phyloP scores from a whole-genome alignment of 2,797 vertebrate genomes.

The Pangasius macronema region DNA sequence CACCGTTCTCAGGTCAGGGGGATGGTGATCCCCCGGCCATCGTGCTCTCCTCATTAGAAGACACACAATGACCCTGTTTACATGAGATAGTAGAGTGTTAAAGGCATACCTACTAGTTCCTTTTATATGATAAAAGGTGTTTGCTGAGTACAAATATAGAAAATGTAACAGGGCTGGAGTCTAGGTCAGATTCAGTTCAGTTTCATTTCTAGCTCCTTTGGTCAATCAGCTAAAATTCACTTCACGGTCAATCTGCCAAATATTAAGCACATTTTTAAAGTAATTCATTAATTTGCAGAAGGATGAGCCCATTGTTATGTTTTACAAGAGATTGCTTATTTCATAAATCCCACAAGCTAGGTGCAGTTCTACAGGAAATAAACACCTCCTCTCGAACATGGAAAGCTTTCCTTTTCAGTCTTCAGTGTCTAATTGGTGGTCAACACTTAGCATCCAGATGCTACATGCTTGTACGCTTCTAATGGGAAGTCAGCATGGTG shows the following conservation, averaged over 20 bases:
- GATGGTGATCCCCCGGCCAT: slow-evolving; percentile 7
- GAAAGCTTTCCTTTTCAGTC: slow-evolving; percentile 45
- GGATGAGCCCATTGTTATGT: too few species aligned
- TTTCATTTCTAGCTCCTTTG: not conserved
- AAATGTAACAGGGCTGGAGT: not conserved
- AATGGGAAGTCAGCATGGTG: slow-evolving; percentile 58
- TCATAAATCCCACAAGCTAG: not conserved
- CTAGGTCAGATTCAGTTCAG: not conserved
- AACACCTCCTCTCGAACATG: slow-evolving; percentile 29
- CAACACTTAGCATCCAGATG: slow-evolving; percentile 66
- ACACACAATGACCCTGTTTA: slow-evolving; percentile 36
- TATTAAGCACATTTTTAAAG: not conserved
- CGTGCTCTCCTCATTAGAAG: slow-evolving; percentile 32
- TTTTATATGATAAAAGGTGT: slow-evolving; percentile 5
- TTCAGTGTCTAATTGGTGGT: slow-evolving; percentile 64
- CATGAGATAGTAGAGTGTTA: slow-evolving; percentile 29
- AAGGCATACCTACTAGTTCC: not conserved
- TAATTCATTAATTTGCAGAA: not conserved
- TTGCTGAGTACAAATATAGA: not conserved
- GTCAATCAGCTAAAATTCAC: not conserved
- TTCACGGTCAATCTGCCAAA: not conserved
- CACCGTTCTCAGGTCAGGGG: slow-evolving; percentile 27
- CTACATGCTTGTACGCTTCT: slow-evolving; percentile 68
- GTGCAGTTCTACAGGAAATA: not conserved
- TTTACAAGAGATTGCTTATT: not conserved